Base-by-base conservation (phyloP, 2,797 vertebrate species). In the Danio aesculapii region DNA sequence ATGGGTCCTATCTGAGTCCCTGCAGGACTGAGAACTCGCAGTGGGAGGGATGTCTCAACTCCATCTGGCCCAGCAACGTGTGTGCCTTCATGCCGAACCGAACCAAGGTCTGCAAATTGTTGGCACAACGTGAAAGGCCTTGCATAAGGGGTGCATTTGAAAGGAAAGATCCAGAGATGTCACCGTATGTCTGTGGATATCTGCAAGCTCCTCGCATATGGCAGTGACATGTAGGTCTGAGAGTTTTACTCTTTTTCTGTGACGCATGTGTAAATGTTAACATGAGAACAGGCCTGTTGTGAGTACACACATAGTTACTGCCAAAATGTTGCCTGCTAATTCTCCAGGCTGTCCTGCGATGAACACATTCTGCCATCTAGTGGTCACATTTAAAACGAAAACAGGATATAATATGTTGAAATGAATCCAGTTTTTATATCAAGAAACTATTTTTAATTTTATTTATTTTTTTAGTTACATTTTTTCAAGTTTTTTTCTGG, bases 21-120 rank as follows among this genome's bases (percentile, higher is more conserved):
- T 79, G 82, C 84, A 88, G 84, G 87, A 86, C 81, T 77, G 81
- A 86, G 84, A 83, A 83, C 83, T 85, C 78, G 63, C 85, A 83
- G 82, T 73, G 74, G 84, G 87, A 81, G 84, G 81, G 83, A 85
- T 85, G 84, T 80, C 84, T 84, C 78, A 84, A 83, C 84, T 86
- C 85, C 87, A 86, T 87, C 87, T 88, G 87, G 77, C 78, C 69
- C 81, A 75, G 80, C 77, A 66, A 81, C 74, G 67, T 46, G 64
- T 66, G 73, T 73, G 75, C 64, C 77, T 85, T 79, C 73, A 64
- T 75, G 75, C 81, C 75, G 59, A 85, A 75, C 47, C 50, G 63
- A 85, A 83, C 70, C 70, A 77, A 58, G 77, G 75, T 50, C 84
- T 85, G 67, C 61, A 72, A 69, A 77, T 74, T 67, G 73, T 66